Base-by-base conservation (phyloP, 2,888 invertebrate genomes). In the Julus scanicus region DNA sequence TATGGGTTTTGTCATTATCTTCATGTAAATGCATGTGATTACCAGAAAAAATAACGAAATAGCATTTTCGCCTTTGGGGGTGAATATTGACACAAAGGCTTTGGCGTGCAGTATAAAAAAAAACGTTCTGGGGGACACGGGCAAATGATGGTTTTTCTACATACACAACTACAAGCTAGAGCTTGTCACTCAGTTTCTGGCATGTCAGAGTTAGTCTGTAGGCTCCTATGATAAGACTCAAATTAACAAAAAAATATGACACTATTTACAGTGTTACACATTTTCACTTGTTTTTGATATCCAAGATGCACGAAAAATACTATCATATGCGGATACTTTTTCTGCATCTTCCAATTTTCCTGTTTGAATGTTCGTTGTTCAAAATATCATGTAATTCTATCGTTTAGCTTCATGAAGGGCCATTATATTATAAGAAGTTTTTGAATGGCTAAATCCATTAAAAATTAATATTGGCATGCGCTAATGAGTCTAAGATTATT, bases 1-100 rank as follows among this genome's bases (percentile, higher is more conserved):
- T n/a, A 53, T 86, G 86, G 37, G 49, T 86, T 85, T 85, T 86
- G 39, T 53, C 57, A 86, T 86, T 86, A 86, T 86, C 86, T 86
- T 53, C 86, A 86, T 86, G 86, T 86, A 86, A 86, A 86, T 86
- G 53, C 29, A 37, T 37, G 57, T 57, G 86, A 86, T 86, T 86
- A 86, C 39, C 86, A 86, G 86, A 49, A 37, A 86, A 86, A 57
- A 57, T 86, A 57, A 40, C 39, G 86, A 53, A 49, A 85, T 85
- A 49, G 13, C 85, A 85, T 85, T 80, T 80, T 80, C 40, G 49
- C 85, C 85, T 85, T 44, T 48, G 49, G 85, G 44, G 85, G n/a
- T 85, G 49, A 44, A 80, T 85, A 85, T 85, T 85, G 85, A 85
- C 85, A 85, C 44, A 85, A 49, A 85, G 85, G 85, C 85, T 85